Conservation (phyloP, 2,113 vertebrate species). For the Syngnathoides biaculeatus region DNA sequence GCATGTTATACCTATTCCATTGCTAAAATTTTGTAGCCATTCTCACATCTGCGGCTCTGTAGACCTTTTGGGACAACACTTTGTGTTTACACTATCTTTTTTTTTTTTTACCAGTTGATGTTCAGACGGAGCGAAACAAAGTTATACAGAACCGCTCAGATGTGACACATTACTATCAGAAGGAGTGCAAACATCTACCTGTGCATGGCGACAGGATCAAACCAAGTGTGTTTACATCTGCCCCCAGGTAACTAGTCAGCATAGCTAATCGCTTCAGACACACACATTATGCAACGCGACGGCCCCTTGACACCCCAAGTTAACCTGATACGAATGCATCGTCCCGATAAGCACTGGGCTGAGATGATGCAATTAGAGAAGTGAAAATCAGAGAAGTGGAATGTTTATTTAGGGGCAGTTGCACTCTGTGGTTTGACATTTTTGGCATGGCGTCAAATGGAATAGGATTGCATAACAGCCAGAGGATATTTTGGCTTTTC, state of each 20-base stretch:
- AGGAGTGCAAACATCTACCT: constrained; percentile 1
- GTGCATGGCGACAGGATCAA: neutral
- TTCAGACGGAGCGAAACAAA: neutral
- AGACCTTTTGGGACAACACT: neutral
- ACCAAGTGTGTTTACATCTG: neutral
- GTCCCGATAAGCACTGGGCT: constrained; percentile 14
- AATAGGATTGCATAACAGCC: constrained; percentile 11
- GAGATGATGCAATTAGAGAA: constrained; percentile 33
- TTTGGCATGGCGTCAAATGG: constrained; percentile 6
- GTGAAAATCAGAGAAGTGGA: constrained; percentile 10
- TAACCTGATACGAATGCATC: constrained; percentile 6
- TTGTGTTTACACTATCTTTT: neutral
- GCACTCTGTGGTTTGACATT: constrained; percentile 17
- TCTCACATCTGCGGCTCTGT: neutral
- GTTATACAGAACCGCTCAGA: neutral
- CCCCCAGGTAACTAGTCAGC: constrained; percentile 8
- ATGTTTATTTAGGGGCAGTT: constrained; percentile 3
- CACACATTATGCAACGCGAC: constrained; percentile 5
- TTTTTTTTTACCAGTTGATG: neutral
- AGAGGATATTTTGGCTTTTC: constrained; percentile 7
- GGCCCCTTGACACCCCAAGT: constrained; percentile 6
- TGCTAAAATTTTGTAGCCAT: neutral
- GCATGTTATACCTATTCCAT: neutral
- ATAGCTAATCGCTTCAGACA: constrained; percentile 6
- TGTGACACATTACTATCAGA: neutral